Conservation (phyloP, 2,113 vertebrate species). For the Pomatostomus ruficeps region DNA sequence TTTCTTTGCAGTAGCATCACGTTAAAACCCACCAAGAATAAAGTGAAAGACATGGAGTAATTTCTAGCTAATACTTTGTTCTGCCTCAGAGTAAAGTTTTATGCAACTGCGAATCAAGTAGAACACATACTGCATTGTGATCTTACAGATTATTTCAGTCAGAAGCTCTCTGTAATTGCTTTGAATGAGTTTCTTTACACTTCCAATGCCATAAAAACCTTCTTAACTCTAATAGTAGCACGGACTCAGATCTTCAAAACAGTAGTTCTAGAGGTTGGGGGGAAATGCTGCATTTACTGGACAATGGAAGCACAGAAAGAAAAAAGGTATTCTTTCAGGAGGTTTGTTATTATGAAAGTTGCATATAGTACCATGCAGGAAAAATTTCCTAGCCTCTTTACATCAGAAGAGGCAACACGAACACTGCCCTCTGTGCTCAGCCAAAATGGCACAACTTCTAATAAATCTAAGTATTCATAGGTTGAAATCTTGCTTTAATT, state of each 20-base stretch:
- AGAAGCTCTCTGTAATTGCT: neutral
- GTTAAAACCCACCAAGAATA: neutral
- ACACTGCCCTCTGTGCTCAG: neutral
- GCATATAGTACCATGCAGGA: neutral
- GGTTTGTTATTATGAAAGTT: neutral
- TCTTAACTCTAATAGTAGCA: neutral
- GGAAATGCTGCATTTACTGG: neutral
- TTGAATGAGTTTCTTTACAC: neutral
- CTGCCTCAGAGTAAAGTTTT: neutral
- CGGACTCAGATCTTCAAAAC: neutral
- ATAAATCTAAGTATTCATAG: neutral
- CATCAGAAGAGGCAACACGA: neutral
- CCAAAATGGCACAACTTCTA: neutral
- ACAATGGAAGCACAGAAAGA: neutral
- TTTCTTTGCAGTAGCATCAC: neutral
- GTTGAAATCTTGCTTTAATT: neutral
- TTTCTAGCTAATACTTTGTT: neutral
- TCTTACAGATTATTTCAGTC: neutral
- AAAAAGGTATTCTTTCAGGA: neutral
- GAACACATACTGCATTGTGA: neutral
- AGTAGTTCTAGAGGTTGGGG: neutral
- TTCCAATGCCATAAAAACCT: neutral
- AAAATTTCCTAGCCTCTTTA: neutral
- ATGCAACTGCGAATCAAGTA: neutral
- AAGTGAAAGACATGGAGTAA: neutral